Conservation (phyloP, 1,140 invertebrate genomes). For the Papilio polyxenes region DNA sequence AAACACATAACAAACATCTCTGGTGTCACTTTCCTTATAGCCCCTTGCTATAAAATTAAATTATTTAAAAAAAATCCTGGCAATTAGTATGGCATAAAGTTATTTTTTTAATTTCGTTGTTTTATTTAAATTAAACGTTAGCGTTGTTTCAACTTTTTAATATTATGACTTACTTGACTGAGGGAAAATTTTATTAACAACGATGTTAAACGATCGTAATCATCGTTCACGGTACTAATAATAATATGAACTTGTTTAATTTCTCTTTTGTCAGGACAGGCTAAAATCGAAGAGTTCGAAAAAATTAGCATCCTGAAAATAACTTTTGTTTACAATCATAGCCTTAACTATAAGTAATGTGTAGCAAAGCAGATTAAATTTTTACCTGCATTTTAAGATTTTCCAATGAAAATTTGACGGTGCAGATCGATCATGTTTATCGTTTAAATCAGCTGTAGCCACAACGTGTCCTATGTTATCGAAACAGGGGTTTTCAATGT, state of each 20-base stretch:
- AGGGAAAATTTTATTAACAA: conserved; percentile 70
- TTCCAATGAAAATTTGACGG: conserved; percentile 76
- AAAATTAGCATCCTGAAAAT: conserved; percentile 77
- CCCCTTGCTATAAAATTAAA: conserved; percentile 58
- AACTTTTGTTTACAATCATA: conserved; percentile 33
- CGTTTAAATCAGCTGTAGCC: conserved; percentile 63
- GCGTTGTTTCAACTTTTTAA: not conserved
- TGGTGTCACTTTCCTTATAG: conserved; percentile 54
- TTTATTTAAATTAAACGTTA: not conserved
- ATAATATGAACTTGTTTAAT: conserved; percentile 68
- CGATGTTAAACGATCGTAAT: conserved; percentile 67
- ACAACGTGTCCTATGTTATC: conserved; percentile 62
- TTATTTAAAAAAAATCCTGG: not conserved
- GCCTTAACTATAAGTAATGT: not conserved
- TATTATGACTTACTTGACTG: conserved; percentile 57
- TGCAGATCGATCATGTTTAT: conserved; percentile 73
- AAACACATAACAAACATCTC: conserved; percentile 73
- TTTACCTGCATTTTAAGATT: conserved; percentile 78
- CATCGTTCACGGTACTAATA: conserved; percentile 66
- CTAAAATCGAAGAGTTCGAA: conserved; percentile 70
- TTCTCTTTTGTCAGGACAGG: conserved; percentile 68
- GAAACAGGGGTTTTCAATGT: conserved; percentile 58
- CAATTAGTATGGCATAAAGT: not conserved
- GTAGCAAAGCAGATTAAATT: not conserved
- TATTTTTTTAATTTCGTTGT: too few species aligned